These are phyloP conservation scores for Phytoseiulus persimilis DNA, from an alignment of 2,888 invertebrate species.

Conservation along the genomic window DNA sequence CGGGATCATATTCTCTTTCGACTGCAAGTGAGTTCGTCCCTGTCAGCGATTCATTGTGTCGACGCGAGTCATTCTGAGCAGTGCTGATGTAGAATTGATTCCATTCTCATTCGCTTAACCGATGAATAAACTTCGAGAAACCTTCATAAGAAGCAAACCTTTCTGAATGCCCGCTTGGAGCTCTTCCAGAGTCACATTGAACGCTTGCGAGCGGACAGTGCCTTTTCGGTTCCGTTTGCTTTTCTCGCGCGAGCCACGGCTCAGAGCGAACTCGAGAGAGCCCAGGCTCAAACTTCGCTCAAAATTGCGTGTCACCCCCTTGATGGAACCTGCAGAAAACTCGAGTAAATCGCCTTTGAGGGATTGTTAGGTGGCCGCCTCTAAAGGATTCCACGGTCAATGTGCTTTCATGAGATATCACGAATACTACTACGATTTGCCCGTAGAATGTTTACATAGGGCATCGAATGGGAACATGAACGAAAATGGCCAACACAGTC, in stretches of 20 bases:
- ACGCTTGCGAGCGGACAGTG: background rate
- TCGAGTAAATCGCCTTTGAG: background rate
- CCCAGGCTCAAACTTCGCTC: constrained; percentile 24
- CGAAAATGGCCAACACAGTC: background rate
- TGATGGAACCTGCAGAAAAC: background rate
- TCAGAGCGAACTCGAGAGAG: constrained; percentile 17
- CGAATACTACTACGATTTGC: too few relatives aligned
- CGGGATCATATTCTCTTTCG: constrained; percentile 45
- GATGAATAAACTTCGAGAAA: background rate
- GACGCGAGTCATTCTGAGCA: background rate
- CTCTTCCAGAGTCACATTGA: background rate
- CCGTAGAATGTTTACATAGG: background rate
- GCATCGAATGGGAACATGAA: background rate
- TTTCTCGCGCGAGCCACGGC: background rate
- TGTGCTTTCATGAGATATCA: too few relatives aligned
- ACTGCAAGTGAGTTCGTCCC: constrained; percentile 38
- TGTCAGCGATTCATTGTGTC: background rate
- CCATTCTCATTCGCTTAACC: background rate
- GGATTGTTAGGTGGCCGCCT: too few relatives aligned
- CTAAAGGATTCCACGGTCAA: too few relatives aligned
- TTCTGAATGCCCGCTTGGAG: constrained; percentile 6
- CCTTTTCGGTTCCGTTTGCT: background rate
- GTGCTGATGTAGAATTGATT: background rate
- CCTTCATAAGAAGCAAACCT: background rate
- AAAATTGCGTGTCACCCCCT: background rate